phyloP scores from a whole-genome alignment of 2,797 vertebrate genomes.

The Amazona ochrocephala region DNA sequence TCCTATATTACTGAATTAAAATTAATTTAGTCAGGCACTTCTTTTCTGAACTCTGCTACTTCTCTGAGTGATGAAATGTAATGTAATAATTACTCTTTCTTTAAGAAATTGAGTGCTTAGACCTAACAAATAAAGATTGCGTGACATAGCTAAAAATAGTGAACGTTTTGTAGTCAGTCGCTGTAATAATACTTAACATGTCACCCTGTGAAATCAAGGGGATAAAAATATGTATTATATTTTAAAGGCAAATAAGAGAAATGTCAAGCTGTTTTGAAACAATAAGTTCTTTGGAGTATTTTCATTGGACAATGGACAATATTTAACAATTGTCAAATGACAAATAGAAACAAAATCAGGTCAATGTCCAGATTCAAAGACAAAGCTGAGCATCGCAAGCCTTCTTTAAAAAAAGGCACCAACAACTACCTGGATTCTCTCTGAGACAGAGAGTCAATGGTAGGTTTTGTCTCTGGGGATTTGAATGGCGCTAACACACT shows the following conservation, averaged over 20 bases:
- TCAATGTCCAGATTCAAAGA: background rate
- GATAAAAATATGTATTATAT: background rate
- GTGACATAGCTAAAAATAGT: background rate
- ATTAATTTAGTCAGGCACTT: background rate
- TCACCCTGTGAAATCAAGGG: background rate
- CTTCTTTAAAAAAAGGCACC: background rate
- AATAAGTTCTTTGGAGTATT: background rate
- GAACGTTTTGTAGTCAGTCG: background rate
- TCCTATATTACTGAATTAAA: background rate
- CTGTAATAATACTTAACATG: background rate
- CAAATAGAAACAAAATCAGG: background rate
- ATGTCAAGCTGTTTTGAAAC: background rate
- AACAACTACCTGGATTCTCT: background rate
- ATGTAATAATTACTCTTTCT: slow-evolving; percentile 45
- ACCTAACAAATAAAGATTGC: slow-evolving; percentile 8
- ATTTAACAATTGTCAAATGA: background rate
- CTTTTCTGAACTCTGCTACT: slow-evolving; percentile 4
- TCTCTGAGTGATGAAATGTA: background rate
- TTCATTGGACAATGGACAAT: too few relatives aligned
- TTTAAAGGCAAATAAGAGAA: background rate
- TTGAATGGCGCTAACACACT: background rate
- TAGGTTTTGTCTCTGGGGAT: background rate
- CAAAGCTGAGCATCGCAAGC: background rate
- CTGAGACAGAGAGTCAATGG: background rate
- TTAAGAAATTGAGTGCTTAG: slow-evolving; percentile 44